Conservation (phyloP, 2,113 vertebrate genomes). For the Thalassoma bifasciatum region DNA sequence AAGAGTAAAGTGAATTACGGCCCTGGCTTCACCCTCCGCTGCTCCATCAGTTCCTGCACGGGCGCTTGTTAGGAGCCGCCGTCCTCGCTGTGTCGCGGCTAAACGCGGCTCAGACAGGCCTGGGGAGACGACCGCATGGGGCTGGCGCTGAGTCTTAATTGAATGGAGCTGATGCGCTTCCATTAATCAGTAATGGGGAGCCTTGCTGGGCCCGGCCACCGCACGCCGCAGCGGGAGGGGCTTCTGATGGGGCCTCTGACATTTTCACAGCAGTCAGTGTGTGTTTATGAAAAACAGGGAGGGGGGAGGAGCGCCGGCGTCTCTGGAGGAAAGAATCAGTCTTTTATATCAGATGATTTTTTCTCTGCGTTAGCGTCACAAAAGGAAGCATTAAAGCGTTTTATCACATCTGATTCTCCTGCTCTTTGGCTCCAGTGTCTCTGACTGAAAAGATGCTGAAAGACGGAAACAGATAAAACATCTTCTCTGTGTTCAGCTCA, state of each 20-base stretch:
- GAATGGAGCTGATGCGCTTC: slow-evolving; percentile 71
- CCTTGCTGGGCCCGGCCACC: slow-evolving; percentile 69
- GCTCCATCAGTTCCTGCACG: background rate
- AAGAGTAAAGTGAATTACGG: slow-evolving; percentile 16
- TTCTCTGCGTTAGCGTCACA: slow-evolving; percentile 18
- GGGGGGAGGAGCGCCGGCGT: slow-evolving; percentile 25
- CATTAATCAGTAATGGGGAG: slow-evolving; percentile 79
- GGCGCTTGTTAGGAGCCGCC: slow-evolving; percentile 51
- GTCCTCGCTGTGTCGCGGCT: slow-evolving; percentile 27
- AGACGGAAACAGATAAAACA: background rate
- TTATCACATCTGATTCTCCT: slow-evolving; percentile 18
- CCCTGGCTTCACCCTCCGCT: slow-evolving; percentile 23
- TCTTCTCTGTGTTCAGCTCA: background rate
- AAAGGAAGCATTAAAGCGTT: slow-evolving; percentile 28
- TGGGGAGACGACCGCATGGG: slow-evolving; percentile 69
- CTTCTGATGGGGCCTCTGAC: slow-evolving; percentile 72
- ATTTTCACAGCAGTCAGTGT: slow-evolving; percentile 72
- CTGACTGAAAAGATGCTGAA: background rate
- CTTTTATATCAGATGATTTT: slow-evolving; percentile 41
- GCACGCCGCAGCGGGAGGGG: slow-evolving; percentile 66
- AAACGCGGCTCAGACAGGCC: slow-evolving; percentile 61
- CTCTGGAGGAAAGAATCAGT: slow-evolving; percentile 51
- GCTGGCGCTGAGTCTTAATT: slow-evolving; percentile 73
- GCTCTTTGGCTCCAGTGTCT: slow-evolving; percentile 7
- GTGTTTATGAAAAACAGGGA: slow-evolving; percentile 40